Evolutionary conservation across 2,888 invertebrate species (phyloP).

Genomic region (Drosophila lacicola): DNA sequence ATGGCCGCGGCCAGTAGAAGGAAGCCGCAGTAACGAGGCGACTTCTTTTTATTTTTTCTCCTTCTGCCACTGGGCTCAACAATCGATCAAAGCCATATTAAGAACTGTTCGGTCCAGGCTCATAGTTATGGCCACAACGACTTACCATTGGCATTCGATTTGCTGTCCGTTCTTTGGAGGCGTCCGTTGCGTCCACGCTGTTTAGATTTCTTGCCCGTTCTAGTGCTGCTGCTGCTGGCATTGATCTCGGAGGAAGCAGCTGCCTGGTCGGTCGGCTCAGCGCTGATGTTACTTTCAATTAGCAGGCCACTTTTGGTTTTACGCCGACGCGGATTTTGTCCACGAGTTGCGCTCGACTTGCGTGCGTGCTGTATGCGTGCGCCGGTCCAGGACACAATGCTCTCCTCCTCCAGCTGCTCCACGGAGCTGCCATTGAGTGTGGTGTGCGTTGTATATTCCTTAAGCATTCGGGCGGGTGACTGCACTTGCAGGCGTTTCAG

Average conservation of each 20-base stretch:
- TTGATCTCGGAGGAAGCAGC: slow-evolving; percentile 44
- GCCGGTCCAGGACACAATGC: slow-evolving; percentile 80
- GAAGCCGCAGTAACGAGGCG: slow-evolving; percentile 61
- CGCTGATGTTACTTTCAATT: slow-evolving; percentile 81
- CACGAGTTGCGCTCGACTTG: slow-evolving; percentile 35
- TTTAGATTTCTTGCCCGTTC: slow-evolving; percentile 54
- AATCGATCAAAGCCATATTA: slow-evolving; percentile 78
- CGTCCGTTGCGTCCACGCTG: slow-evolving; percentile 76
- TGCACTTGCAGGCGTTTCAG: slow-evolving; percentile 46
- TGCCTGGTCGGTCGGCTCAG: slow-evolving; percentile 32
- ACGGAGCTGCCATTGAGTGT: slow-evolving; percentile 37
- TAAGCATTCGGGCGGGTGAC: slow-evolving; percentile 66
- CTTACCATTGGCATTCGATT: slow-evolving; percentile 70
- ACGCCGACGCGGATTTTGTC: slow-evolving; percentile 58
- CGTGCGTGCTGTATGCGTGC: slow-evolving; percentile 52
- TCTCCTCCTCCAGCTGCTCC: slow-evolving; percentile 70
- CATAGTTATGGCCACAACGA: slow-evolving; percentile 36
- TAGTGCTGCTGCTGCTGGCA: slow-evolving; percentile 18
- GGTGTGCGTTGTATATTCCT: slow-evolving; percentile 49
- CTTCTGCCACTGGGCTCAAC: slow-evolving; percentile 30
- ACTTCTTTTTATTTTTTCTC: slow-evolving; percentile 33
- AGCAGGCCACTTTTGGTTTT: slow-evolving; percentile 83
- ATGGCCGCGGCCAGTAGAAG: slow-evolving; percentile 17
- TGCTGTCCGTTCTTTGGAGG: slow-evolving; percentile 57
- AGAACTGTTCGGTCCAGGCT: slow-evolving; percentile 44